A percentile compares a stretch with the other conserved stretches of the same genome.
Conservation (phyloP, 2,113 vertebrate genomes). For the Todiramphus chloris region DNA sequence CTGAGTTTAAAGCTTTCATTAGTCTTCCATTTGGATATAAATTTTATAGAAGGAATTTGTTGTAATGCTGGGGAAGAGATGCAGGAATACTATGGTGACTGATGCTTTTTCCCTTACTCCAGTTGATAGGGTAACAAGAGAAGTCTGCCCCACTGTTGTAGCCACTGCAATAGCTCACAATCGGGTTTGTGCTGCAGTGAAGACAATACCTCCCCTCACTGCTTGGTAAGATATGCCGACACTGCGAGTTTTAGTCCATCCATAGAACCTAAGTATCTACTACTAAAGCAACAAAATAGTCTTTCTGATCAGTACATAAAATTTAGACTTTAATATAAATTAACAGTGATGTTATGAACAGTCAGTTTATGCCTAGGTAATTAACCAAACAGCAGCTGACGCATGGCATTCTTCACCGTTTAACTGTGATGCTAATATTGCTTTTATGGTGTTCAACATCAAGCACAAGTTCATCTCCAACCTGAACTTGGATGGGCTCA, state of each 20-base stretch:
- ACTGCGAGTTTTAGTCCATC: neutral
- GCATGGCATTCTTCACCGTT: slow-evolving; percentile 31
- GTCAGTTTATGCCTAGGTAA: neutral
- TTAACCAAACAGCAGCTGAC: neutral
- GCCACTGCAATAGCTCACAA: fast-evolving
- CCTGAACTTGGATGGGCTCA: slow-evolving; percentile 81
- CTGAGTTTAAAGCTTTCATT: neutral
- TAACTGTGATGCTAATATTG: slow-evolving; percentile 87
- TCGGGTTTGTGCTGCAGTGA: neutral
- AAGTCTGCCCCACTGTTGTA: neutral
- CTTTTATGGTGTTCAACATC: slow-evolving; percentile 88
- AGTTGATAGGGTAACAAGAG: fast-evolving
- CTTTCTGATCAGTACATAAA: neutral
- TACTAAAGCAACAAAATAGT: neutral
- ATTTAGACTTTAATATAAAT: slow-evolving; percentile 35
- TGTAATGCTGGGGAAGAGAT: neutral
- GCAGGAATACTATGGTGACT: neutral
- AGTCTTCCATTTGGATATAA: neutral
- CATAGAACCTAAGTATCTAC: neutral
- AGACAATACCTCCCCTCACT: neutral
- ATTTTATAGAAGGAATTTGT: neutral
- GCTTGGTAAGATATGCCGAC: too few species aligned
- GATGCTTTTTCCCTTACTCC: neutral
- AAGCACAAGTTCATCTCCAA: slow-evolving; percentile 83
- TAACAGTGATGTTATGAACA: neutral